Conservation (phyloP, 1,140 invertebrate species). For the Metaphire vulgaris region DNA sequence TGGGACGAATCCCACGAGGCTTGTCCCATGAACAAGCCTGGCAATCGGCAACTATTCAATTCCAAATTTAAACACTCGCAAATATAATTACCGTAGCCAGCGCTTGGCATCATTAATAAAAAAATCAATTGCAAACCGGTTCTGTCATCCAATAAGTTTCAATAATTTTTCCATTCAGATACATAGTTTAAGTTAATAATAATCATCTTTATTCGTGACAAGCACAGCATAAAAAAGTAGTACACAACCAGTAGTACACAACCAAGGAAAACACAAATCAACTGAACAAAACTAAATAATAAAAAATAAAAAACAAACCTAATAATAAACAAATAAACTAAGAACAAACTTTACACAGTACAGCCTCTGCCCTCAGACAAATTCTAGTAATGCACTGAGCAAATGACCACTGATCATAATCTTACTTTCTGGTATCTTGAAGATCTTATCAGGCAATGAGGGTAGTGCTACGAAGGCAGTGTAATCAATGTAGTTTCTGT, state of each 20-base stretch:
- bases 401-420: neutral
- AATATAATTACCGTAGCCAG: neutral
- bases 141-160: neutral
- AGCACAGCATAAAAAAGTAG: no score
- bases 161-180: neutral
- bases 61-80: neutral
- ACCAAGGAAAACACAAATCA: no score
- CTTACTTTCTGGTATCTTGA: neutral
- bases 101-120: neutral
- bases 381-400: no score
- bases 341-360: no score
- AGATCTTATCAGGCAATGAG: constrained; percentile 11
- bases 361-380: no score
- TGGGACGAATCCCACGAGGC: no score
- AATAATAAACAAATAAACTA: no score
- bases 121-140: neutral
- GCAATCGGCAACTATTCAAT: neutral
- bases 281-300: no score
- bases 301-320: no score
- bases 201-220: no score
- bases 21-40: no score
- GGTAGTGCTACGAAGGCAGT: constrained; percentile 62
- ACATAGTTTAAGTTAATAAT: neutral
- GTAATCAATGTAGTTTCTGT: constrained; percentile 87
- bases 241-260: no score